Conservation (phyloP, 2,888 invertebrate genomes). For the Tipula confusa region DNA sequence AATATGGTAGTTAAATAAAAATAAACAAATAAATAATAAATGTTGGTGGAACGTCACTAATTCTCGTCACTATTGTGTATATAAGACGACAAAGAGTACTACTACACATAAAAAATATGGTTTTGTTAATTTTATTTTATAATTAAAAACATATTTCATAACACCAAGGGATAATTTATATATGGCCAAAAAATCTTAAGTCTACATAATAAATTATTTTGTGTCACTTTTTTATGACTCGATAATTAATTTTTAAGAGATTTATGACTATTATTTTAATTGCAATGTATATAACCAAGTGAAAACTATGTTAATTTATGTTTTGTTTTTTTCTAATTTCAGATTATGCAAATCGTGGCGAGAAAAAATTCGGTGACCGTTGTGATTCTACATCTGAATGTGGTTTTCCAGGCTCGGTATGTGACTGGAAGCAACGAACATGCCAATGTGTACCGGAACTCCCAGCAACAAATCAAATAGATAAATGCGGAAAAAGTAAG, state of each 20-base stretch:
- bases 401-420: constrained; percentile 68
- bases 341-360: constrained; percentile 52
- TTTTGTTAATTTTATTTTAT: no score
- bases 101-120: no score
- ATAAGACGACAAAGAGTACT: no score
- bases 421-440: constrained; percentile 62
- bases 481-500: constrained; percentile 81
- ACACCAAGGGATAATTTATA: no score
- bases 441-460: constrained; percentile 71
- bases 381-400: constrained; percentile 69
- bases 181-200: neutral
- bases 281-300: no score
- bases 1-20: no score
- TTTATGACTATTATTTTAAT: neutral
- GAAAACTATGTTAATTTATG: no score
- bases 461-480: constrained; percentile 74
- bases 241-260: neutral
- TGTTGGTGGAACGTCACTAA: no score
- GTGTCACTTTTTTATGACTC: neutral
- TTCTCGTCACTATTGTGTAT: no score
- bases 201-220: neutral
- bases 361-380: constrained; percentile 69
- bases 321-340: neutral
- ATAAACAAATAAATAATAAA: no score
- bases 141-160: no score